phyloP scores from a whole-genome alignment of 2,888 invertebrate species.

The Cremastinae sp. region DNA sequence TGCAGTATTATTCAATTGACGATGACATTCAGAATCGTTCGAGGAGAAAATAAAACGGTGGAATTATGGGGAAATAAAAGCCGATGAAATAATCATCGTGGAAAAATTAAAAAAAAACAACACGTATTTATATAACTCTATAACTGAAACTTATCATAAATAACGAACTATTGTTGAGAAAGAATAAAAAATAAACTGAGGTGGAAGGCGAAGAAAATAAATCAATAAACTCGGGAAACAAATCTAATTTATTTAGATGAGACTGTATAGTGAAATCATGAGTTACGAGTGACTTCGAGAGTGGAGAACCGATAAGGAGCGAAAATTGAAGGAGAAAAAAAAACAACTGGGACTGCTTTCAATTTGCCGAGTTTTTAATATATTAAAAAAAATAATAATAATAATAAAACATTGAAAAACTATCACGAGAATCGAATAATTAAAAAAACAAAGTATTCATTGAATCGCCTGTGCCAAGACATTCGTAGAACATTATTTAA shows the following conservation, averaged over 20 bases:
- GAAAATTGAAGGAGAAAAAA: background rate
- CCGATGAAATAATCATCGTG: conserved; percentile 43
- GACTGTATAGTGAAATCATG: conserved; percentile 51
- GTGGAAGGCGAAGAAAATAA: conserved; percentile 32
- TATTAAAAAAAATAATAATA: conserved; percentile 42
- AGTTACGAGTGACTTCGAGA: conserved; percentile 48
- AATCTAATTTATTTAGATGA: conserved; percentile 62
- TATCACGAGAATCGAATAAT: conserved; percentile 41
- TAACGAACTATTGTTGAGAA: conserved; percentile 49
- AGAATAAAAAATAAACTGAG: conserved; percentile 5
- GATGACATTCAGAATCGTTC: conserved; percentile 44
- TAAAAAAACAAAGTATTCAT: conserved; percentile 36
- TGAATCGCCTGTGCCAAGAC: conserved; percentile 60
- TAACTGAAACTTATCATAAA: conserved; percentile 58
- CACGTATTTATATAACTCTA: conserved; percentile 57
- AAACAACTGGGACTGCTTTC: conserved; percentile 42
- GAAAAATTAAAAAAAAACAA: conserved; percentile 23
- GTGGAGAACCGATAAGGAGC: conserved; percentile 23
- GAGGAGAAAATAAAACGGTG: conserved; percentile 4
- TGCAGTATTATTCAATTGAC: conserved; percentile 62
- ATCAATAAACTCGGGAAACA: conserved; percentile 61
- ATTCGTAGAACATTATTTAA: conserved; percentile 45
- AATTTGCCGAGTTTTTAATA: conserved; percentile 44
- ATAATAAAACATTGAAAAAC: conserved; percentile 19
- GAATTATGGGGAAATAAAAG: background rate